These are phyloP conservation scores for Helostoma temminkii DNA, from an alignment of 2,797 vertebrate species.

Conservation along the genomic window DNA sequence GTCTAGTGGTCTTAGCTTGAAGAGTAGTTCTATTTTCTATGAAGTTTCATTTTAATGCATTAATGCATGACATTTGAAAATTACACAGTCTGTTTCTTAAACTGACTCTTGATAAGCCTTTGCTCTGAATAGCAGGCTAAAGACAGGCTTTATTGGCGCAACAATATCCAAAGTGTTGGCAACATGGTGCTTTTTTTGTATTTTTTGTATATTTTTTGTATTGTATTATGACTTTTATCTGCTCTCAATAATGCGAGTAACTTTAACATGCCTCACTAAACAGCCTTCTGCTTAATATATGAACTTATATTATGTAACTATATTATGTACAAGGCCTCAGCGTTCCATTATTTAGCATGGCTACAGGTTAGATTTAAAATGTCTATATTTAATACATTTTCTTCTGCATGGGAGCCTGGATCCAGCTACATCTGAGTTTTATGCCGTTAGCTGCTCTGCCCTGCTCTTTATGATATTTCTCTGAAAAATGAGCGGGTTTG, in stretches of 20 bases:
- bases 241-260: too few species aligned
- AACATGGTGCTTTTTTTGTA: not conserved
- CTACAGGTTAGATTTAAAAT: too few species aligned
- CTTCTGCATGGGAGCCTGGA: not conserved
- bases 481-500: too few species aligned
- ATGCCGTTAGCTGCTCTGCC: not conserved
- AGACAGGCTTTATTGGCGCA: not conserved
- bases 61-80: not conserved
- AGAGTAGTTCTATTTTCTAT: not conserved
- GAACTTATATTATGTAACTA: too few species aligned
- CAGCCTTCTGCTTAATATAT: not conserved
- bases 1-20: too few species aligned
- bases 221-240: not conserved
- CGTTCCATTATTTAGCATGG: constrained; percentile 5
- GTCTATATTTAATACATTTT: not conserved
- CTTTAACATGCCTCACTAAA: not conserved
- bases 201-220: not conserved
- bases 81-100: not conserved
- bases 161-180: not conserved
- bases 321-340: not conserved
- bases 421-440: not conserved
- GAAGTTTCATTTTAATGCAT: not conserved
- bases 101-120: not conserved
- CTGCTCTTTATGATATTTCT: not conserved
- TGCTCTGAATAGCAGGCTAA: not conserved